Conservation (phyloP, 2,113 vertebrate species). For the Atractosteus spatula region DNA sequence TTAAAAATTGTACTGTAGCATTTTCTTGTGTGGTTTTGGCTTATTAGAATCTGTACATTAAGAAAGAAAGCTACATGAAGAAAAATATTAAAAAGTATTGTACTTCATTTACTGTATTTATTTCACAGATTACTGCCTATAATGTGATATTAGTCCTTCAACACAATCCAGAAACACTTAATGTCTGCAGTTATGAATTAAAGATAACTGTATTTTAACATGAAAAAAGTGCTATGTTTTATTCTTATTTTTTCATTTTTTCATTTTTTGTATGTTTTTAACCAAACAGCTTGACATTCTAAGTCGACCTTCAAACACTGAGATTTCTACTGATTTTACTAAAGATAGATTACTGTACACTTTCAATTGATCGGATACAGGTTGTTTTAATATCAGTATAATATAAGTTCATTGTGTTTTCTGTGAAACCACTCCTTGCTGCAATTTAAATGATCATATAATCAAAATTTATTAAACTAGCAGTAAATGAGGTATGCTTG, state of each 20-base stretch:
- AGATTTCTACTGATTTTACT: no score
- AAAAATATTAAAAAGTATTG: not conserved
- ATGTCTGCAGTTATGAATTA: not conserved
- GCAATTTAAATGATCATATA: no score
- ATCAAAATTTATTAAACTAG: no score
- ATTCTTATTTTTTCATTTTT: no score
- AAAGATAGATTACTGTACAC: no score
- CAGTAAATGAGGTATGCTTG: no score
- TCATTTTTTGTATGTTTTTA: not conserved
- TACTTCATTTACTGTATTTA: not conserved
- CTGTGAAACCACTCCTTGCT: no score
- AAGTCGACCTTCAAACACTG: no score
- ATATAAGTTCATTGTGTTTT: no score
- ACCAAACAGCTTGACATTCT: not conserved
- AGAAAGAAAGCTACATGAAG: not conserved
- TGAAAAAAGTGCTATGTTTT: no score
- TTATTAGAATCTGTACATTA: not conserved
- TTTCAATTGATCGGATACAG: no score
- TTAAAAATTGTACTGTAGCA: not conserved
- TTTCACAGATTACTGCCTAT: conserved; percentile 2
- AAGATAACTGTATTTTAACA: not conserved
- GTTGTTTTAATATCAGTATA: no score
- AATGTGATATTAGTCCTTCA: not conserved
- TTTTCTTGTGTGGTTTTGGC: conserved; percentile 1
- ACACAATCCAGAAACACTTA: not conserved